Conservation (phyloP, 2,888 invertebrate species). For the Diachrysia chrysitis region DNA sequence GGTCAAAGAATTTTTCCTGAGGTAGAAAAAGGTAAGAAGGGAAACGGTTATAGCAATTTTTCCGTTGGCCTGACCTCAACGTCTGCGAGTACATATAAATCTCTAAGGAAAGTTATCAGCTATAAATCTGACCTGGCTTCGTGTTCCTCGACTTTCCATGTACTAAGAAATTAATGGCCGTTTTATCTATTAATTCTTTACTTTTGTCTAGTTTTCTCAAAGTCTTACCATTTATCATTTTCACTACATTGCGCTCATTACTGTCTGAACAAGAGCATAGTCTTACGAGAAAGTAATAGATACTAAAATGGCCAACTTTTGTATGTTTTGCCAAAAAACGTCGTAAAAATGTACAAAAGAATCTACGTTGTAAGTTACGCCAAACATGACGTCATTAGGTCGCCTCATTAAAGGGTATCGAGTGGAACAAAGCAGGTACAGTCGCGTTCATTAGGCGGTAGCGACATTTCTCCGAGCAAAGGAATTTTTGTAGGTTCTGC, state of each 20-base stretch:
- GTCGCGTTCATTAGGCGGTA: slow-evolving; percentile 54
- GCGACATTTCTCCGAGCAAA: slow-evolving; percentile 59
- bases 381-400: slow-evolving; percentile 48
- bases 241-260: slow-evolving; percentile 25
- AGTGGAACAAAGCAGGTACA: slow-evolving; percentile 62
- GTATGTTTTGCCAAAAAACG: slow-evolving; percentile 1
- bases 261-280: neutral
- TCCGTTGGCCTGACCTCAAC: slow-evolving; percentile 26
- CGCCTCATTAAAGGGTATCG: slow-evolving; percentile 57
- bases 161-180: slow-evolving; percentile 41
- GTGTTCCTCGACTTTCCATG: slow-evolving; percentile 29
- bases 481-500: slow-evolving; percentile 57
- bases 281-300: slow-evolving; percentile 1
- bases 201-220: slow-evolving; percentile 21
- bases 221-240: slow-evolving; percentile 40
- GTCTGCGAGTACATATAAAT: slow-evolving; percentile 43
- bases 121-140: slow-evolving; percentile 49
- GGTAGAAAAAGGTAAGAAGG: slow-evolving; percentile 11
- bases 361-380: slow-evolving; percentile 16
- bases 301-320: neutral
- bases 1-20: slow-evolving; percentile 26
- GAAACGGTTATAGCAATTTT: slow-evolving; percentile 35
- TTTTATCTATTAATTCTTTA: slow-evolving; percentile 42
- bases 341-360: slow-evolving; percentile 21
- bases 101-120: slow-evolving; percentile 47